Evolutionary conservation across 2,797 vertebrate genomes (phyloP), one percentile per base, ranked within the genome.

Genomic region (Microctenopoma steveboyesi): DNA sequence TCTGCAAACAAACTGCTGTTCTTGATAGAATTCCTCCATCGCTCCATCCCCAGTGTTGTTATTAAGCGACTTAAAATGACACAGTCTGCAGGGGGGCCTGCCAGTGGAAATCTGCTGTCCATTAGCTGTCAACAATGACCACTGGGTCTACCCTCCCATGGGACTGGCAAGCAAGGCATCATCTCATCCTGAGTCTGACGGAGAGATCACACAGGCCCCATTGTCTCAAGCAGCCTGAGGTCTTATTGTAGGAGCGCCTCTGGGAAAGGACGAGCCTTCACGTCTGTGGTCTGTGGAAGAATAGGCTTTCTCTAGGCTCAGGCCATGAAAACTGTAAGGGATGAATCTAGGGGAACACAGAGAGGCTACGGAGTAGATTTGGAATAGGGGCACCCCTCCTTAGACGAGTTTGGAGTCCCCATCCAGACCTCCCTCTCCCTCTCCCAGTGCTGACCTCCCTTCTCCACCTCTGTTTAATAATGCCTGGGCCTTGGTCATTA

Each of bases 401-500:
- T 86, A 86, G 94, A 92, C 91, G 87, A 92, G 94, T 93, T 92
- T 85, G 94, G 94, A 93, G 93, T 94, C 95, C 82, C 78, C 72
- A 78, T 78, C 66, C 72, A 88, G 86, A 85, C 85, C 81, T 87
- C 91, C 94, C 93, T 92, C 90, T 89, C 60, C 58, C 65, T 95
- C 94, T 94, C 93, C 93, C 94, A 87, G 93, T 88, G 92, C 94
- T 96, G 95, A 96, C 95, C 95, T 96, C 95, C 95, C 93, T 95
- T 96, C 96, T 93, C 95, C 93, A 86, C 94, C 93, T 95, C 94
- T 91, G 94, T 94, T 94, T 95, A 94, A 96, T 95, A 95, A 96
- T 95, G 89, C 88, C 80, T 92, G 53, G 93, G 94, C 88, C 94
- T 94, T 96, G 95, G 96, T 97, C 96, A 96, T 97, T 97, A 96